These are phyloP conservation scores for Hirudinaria manillensis DNA, from an alignment of 2,888 invertebrate genomes.

Conservation along the genomic window DNA sequence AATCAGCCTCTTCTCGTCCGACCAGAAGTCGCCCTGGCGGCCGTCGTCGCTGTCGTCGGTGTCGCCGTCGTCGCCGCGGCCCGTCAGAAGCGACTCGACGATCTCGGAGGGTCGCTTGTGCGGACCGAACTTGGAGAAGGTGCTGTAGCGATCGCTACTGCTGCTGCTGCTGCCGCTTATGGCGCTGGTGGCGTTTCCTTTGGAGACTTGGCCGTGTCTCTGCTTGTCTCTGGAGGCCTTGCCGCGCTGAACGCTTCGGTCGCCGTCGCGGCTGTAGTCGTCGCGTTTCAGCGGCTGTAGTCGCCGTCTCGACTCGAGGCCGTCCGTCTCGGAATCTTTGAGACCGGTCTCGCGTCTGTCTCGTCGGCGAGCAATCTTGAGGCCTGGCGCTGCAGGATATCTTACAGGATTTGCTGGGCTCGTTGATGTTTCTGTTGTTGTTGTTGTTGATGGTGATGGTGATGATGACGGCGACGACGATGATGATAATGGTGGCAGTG, in stretches of 20 bases:
- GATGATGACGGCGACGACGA: background rate
- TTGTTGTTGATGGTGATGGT: background rate
- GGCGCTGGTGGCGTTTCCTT: background rate
- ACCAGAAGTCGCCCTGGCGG: slow-evolving; percentile 32
- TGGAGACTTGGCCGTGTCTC: background rate
- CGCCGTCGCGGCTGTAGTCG: slow-evolving; percentile 7
- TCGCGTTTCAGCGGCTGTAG: background rate
- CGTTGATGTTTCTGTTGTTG: background rate
- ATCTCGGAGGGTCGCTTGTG: background rate
- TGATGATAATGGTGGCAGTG: background rate
- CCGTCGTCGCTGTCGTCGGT: background rate
- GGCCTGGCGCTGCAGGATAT: no score
- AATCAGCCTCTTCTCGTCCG: slow-evolving; percentile 50
- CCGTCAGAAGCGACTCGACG: background rate
- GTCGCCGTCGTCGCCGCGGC: slow-evolving; percentile 6
- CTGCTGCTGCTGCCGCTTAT: background rate
- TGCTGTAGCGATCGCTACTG: slow-evolving; percentile 12
- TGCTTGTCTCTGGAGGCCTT: background rate
- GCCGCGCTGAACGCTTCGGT: background rate
- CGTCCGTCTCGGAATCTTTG: no score
- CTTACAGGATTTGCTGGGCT: slow-evolving; percentile 1
- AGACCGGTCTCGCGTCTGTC: no score
- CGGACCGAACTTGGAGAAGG: background rate
- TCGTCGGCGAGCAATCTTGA: no score
- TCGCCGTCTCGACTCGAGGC: no score